Conservation (phyloP, 64 coral and sea anemone genomes). For the Stichodactyla mertensii region DNA sequence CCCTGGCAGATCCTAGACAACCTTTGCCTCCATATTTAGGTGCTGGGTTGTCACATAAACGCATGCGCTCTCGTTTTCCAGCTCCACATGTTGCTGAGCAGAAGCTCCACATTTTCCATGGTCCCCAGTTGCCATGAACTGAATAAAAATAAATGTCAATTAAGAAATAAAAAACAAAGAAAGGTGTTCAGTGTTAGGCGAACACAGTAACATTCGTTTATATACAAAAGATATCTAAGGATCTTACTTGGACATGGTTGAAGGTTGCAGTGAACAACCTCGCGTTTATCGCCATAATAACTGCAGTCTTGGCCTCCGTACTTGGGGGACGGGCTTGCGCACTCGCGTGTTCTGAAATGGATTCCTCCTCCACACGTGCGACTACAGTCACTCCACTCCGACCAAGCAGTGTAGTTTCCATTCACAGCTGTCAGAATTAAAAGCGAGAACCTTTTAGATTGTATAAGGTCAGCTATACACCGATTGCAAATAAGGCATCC, state of each 20-base stretch:
- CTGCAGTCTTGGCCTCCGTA: constrained; percentile 75
- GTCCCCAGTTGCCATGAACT: constrained; percentile 93
- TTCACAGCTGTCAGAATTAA: constrained; percentile 50
- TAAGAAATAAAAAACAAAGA: not conserved
- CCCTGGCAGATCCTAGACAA: constrained; percentile 67
- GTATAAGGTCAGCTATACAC: no score
- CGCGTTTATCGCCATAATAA: constrained; percentile 57
- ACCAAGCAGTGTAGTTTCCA: constrained; percentile 93
- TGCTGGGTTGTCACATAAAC: constrained; percentile 77
- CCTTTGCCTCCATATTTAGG: constrained; percentile 74
- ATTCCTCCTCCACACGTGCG: constrained; percentile 75
- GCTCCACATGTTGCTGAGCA: constrained; percentile 89
- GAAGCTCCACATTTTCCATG: constrained; percentile 95
- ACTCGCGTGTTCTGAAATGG: constrained; percentile 60
- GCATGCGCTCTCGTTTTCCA: constrained; percentile 89
- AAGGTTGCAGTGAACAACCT: constrained; percentile 78
- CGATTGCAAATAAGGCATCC: no score
- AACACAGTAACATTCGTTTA: not conserved
- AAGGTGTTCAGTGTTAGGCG: not conserved
- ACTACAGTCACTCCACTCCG: constrained; percentile 72
- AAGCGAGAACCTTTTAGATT: not conserved
- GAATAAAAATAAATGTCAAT: not conserved
- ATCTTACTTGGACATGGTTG: constrained; percentile 70
- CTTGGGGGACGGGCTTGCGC: constrained; percentile 63
- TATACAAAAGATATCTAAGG: not conserved